Base-by-base conservation (phyloP, 1,140 invertebrate genomes). In the Panagrolaimus sp. region DNA sequence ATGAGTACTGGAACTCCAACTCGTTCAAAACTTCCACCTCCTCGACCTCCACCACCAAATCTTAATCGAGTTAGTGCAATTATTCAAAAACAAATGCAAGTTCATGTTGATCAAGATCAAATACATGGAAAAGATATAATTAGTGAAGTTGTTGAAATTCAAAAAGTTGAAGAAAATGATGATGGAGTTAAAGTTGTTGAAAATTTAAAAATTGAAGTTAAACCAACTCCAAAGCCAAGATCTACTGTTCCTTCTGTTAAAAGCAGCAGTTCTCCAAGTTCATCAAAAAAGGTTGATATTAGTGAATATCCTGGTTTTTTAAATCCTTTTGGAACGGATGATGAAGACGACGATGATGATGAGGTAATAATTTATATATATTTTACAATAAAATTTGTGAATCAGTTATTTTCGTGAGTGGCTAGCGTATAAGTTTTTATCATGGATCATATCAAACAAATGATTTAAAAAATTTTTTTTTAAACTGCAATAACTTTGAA, bases 221-320 rank as follows among this genome's bases (percentile, higher is more conserved):
- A 57, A 16, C 51, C 51, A 57, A 16, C 27, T 1, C 51, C 51
- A 4, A 20, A 25, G 11, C 51, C 51, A 57, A 14, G 51, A 11
- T 25, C 51, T 11, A 57, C n/a, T 25, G 51, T 57, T 20, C 14
- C 51, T 11, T 27, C 51, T 4, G 31, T 38, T 4, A 38, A 38
- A 38, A 38, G 31, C 31, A 38, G 31, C 31, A n/a, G n/a, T n/a
- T 57, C 51, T 14, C 51, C 51, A 16, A 57, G 51, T 57, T 20
- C 27, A 11, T 57, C 51, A 27, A 57, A 57, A 16, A 57, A 57
- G n/a, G 20, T 57, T 23, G 51, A 57, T 57, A 57, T 57, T 57
- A 27, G 27, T 4, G 27, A 57, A 1, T 57, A 57, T 57, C 51
- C 51, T 11, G 51, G 27, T n/a, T 57, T 25, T 20, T 16, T 57